Base-by-base conservation (phyloP, 1,140 invertebrate genomes). In the Nasonia vitripennis region DNA sequence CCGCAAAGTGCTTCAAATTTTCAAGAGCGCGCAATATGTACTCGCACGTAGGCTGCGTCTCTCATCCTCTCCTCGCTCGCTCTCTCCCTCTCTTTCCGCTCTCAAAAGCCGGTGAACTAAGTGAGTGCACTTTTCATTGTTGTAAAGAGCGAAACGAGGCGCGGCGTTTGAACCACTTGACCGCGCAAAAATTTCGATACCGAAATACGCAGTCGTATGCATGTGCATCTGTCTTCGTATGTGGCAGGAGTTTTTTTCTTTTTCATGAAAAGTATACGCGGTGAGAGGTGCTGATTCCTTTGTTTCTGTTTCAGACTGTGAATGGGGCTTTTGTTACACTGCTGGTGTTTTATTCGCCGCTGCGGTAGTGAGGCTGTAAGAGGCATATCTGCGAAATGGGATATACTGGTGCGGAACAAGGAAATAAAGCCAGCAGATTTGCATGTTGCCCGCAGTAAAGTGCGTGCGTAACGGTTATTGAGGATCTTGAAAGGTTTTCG, bases 91-190 rank as follows among this genome's bases (percentile, higher is more conserved):
- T n/a, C n/a, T 27, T 23, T 68, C 31, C 31, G 23, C 27, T 71
- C 27, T 34, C 27, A 34, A 34, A 71, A 31, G 68, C 68, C 37
- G 37, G 17, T 17, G 73, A 17, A n/a, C 17, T 75, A 75, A 75
- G 34, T n/a, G 73, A 75, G 73, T 75, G 37, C 37, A 75, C 73
- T 75, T 41, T 75, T n/a, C 34, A 75, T 75, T 75, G 37, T 75
- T 45, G 31, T 34, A 45, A 45, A 75, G 73, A 75, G 37, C 17
- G 37, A 3, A 37, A 41, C 73, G 37, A 75, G 34, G 34, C 20
- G 14, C 55, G 55, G 55, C 55, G 20, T 62, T n/a, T 62, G 55
- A 62, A 62, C 55, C 55, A 62, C 20, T 62, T 62, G 55, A 62
- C 55, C 55, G 6, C 20, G 17, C 7, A 6, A 62, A 62, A 62